Percentiles rank a stretch among this genome's conserved stretches.
phyloP scores from a whole-genome alignment of 2,797 vertebrate species.

The Rallus crepitans region DNA sequence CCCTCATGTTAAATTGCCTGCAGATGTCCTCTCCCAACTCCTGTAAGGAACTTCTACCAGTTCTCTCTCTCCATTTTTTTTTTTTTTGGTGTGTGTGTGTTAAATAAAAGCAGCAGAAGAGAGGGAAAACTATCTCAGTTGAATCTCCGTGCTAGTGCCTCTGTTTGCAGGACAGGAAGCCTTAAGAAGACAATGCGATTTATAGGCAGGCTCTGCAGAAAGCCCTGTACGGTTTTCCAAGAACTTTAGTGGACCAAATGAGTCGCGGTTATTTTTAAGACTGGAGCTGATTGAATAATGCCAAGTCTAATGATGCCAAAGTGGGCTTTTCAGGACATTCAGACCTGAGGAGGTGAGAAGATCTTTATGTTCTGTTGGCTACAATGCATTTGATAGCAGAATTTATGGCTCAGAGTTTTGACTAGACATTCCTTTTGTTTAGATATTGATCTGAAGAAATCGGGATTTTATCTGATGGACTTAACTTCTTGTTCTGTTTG shows the following conservation, averaged over 20 bases:
- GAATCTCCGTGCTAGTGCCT: constrained; percentile 59
- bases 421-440: neutral
- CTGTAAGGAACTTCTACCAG: constrained; percentile 58
- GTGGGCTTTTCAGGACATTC: constrained; percentile 49
- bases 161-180: constrained; percentile 57
- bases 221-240: constrained; percentile 20
- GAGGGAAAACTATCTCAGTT: constrained; percentile 46
- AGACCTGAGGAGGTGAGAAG: constrained; percentile 56
- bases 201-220: constrained; percentile 13
- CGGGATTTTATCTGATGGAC: neutral
- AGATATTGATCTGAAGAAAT: neutral
- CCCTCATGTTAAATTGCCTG: constrained; percentile 68
- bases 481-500: constrained; percentile 28
- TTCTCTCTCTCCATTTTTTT: neutral
- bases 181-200: constrained; percentile 55
- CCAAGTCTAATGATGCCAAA: constrained; percentile 17
- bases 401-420: neutral
- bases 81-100: neutral
- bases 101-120: constrained; percentile 69
- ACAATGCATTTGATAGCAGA: neutral
- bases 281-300: constrained; percentile 44
- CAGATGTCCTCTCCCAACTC: constrained; percentile 66
- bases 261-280: neutral
- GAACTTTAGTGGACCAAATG: constrained; percentile 37
- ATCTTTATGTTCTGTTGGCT: constrained; percentile 37